A percentile compares a stretch with the other conserved stretches of the same genome.
phyloP scores from a whole-genome alignment of 2,113 vertebrate genomes.

The Gadus macrocephalus region DNA sequence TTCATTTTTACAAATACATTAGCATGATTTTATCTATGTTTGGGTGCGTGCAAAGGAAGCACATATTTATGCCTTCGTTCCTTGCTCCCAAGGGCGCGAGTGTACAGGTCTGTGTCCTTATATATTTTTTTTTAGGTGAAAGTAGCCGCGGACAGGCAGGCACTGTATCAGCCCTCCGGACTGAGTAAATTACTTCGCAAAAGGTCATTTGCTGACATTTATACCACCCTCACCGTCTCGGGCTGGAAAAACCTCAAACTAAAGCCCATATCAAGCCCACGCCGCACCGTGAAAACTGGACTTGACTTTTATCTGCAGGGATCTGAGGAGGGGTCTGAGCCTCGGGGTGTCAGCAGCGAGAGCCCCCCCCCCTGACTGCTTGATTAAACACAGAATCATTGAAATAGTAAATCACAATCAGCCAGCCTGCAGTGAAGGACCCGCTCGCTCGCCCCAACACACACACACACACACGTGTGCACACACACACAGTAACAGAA shows the following conservation, averaged over 20 bases:
- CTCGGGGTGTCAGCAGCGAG: too few relatives aligned
- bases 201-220: conserved; percentile 78
- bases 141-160: conserved; percentile 34
- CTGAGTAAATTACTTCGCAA: conserved; percentile 63
- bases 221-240: conserved; percentile 23
- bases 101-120: conserved; percentile 21
- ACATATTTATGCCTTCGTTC: too few relatives aligned
- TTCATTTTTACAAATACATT: too few relatives aligned
- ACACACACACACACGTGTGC: too few relatives aligned
- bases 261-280: conserved; percentile 43
- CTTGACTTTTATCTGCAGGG: conserved; percentile 37
- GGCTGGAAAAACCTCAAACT: conserved; percentile 36
- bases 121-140: conserved; percentile 8
- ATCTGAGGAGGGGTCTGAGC: conserved; percentile 27
- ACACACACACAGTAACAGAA: too few relatives aligned
- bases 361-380: too few relatives aligned
- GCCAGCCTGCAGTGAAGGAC: neutral
- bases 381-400: too few relatives aligned
- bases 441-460: too few relatives aligned
- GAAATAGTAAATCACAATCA: too few relatives aligned
- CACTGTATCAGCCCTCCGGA: conserved; percentile 39
- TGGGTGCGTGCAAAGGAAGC: too few relatives aligned
- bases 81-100: neutral
- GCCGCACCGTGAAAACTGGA: conserved; percentile 44
- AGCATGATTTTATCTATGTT: too few relatives aligned